These are phyloP conservation scores for Drosophila flavopinicola DNA, from an alignment of 2,888 invertebrate species.

Conservation along the genomic window DNA sequence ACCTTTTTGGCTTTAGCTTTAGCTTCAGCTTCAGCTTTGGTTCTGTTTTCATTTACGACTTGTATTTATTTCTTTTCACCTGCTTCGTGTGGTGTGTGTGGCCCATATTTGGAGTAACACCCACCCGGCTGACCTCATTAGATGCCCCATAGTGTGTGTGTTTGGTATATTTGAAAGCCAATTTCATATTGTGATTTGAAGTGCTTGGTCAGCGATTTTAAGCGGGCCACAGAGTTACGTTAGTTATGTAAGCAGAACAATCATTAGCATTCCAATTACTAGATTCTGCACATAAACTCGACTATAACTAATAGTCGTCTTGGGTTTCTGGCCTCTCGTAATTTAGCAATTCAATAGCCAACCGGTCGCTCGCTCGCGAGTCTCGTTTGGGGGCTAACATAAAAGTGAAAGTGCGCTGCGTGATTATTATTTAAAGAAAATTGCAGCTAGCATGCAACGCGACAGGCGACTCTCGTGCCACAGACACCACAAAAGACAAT, in stretches of 20 bases:
- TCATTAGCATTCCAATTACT: neutral
- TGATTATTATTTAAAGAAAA: conserved; percentile 71
- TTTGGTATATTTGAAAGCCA: conserved; percentile 27
- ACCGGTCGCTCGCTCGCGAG: neutral
- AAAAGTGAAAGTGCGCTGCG: conserved; percentile 70
- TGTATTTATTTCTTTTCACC: conserved; percentile 18
- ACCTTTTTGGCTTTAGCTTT: conserved; percentile 8
- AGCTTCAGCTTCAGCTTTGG: conserved; percentile 15
- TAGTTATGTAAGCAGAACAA: conserved; percentile 66
- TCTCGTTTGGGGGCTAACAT: conserved; percentile 55
- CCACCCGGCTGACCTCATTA: conserved; percentile 69
- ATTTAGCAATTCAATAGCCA: conserved; percentile 43
- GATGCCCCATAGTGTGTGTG: conserved; percentile 12
- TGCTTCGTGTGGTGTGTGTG: conserved; percentile 72
- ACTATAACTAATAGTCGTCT: conserved; percentile 20
- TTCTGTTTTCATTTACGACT: conserved; percentile 9
- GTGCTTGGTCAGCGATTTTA: conserved; percentile 44
- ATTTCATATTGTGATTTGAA: conserved; percentile 54
- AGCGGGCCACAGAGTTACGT: conserved; percentile 7
- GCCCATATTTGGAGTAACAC: conserved; percentile 55
- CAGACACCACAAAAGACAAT: conserved; percentile 52
- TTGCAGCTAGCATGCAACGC: conserved; percentile 68
- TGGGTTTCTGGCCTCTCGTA: neutral
- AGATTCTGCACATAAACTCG: neutral
- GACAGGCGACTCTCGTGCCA: conserved; percentile 28